These are phyloP conservation scores for Ibidorhyncha struthersii DNA, from an alignment of 2,113 vertebrate genomes.

Conservation along the genomic window DNA sequence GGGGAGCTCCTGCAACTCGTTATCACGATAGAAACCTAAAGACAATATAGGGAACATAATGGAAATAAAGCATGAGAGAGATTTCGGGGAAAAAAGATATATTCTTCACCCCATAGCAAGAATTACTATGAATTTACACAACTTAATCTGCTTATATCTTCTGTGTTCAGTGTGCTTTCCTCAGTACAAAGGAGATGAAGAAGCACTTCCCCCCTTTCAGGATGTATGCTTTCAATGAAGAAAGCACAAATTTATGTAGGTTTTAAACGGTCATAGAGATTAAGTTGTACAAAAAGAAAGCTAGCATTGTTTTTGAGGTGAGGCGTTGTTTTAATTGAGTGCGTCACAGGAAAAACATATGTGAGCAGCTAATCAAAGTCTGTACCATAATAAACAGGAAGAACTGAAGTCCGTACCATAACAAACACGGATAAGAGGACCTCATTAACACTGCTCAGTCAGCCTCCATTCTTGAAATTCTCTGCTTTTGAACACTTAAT, in stretches of 20 bases:
- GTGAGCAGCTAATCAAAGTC: neutral
- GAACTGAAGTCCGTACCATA: neutral
- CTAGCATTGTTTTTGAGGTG: neutral
- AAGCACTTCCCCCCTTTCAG: neutral
- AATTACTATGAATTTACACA: neutral
- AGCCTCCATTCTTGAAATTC: neutral
- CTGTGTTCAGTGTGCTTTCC: neutral
- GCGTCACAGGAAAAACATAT: neutral
- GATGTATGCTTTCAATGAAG: neutral
- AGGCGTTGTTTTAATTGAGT: neutral
- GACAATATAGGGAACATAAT: neutral
- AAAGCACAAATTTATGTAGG: neutral
- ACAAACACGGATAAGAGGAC: neutral
- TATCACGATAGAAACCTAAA: neutral
- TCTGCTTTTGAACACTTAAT: neutral
- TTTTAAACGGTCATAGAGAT: neutral
- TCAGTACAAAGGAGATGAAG: neutral
- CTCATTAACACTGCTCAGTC: neutral
- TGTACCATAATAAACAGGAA: neutral
- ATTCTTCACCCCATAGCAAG: neutral
- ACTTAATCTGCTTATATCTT: neutral
- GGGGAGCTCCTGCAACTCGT: slow-evolving; percentile 67
- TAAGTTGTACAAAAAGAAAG: neutral
- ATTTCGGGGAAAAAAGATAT: neutral
- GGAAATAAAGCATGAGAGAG: neutral